Conservation (phyloP, 2,113 vertebrate species). For the Hucho hucho region DNA sequence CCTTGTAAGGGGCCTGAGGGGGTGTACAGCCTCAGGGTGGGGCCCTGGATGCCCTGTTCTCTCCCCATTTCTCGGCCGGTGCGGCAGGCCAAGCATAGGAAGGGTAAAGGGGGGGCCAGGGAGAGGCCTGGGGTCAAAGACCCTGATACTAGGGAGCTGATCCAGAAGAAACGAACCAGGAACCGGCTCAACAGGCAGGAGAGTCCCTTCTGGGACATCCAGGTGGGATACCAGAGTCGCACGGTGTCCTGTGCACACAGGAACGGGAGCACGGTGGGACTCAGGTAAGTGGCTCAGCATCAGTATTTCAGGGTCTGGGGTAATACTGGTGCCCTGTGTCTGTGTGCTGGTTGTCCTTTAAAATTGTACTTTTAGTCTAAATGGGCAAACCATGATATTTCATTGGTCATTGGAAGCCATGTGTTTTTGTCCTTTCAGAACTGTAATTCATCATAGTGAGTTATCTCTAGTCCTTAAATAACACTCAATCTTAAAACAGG, state of each 20-base stretch:
- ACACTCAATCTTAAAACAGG: not conserved
- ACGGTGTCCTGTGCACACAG: slow-evolving; percentile 86
- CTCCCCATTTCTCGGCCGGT: slow-evolving; percentile 70
- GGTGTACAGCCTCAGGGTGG: slow-evolving; percentile 83
- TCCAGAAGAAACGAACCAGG: slow-evolving; percentile 91
- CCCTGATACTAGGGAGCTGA: slow-evolving; percentile 88
- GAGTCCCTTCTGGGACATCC: slow-evolving; percentile 91
- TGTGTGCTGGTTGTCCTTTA: not conserved
- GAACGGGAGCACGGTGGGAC: slow-evolving; percentile 80
- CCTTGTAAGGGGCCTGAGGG: slow-evolving; percentile 78
- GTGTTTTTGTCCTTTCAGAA: not conserved
- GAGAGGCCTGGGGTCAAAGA: slow-evolving; percentile 78
- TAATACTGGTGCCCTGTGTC: not conserved
- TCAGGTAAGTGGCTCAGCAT: slow-evolving; percentile 77
- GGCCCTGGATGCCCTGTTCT: slow-evolving; percentile 81
- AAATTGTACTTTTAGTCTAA: not conserved
- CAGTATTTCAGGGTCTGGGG: not conserved
- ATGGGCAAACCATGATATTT: not conserved
- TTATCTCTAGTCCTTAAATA: not conserved
- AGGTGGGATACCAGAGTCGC: slow-evolving; percentile 91
- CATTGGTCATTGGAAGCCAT: not conserved
- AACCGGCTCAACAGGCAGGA: slow-evolving; percentile 93
- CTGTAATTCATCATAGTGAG: not conserved
- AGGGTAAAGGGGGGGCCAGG: slow-evolving; percentile 75
- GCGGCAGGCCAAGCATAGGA: slow-evolving; percentile 83